A percentile compares a stretch with the other conserved stretches of the same genome.
These are phyloP conservation scores for Gallinago media DNA, from an alignment of 2,113 vertebrate genomes.

Conservation along the genomic window DNA sequence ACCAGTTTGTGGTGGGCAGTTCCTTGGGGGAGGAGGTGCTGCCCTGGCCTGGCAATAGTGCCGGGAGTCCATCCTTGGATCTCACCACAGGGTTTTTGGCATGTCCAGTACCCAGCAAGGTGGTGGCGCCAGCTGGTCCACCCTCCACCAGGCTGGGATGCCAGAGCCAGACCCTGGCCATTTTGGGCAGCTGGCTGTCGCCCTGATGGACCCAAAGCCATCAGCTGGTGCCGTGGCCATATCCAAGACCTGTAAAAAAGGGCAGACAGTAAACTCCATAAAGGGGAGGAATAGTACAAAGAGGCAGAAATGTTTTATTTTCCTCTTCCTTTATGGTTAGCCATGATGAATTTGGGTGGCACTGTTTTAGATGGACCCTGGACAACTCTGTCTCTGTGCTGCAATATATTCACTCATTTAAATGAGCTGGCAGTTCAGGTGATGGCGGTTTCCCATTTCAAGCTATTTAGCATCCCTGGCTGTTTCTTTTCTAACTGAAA, in stretches of 20 bases:
- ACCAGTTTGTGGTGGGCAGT: fast-evolving
- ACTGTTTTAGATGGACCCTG: not conserved
- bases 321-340: not conserved
- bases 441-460: not conserved
- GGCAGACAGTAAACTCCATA: not conserved
- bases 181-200: not conserved
- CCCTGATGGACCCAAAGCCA: not conserved
- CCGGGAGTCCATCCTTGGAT: fast-evolving
- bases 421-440: not conserved
- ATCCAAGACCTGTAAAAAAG: slow-evolving; percentile 29
- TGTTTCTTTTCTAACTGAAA: not conserved
- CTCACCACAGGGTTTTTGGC: not conserved
- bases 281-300: not conserved
- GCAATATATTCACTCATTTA: not conserved
- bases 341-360: not conserved
- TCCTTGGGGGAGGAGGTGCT: not conserved
- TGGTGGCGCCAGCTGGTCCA: not conserved
- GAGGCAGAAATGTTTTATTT: slow-evolving; percentile 33
- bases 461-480: not conserved
- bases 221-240: not conserved
- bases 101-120: not conserved
- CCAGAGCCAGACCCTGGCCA: not conserved
- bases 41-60: fast-evolving
- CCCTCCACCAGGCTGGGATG: not conserved
- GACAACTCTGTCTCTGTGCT: not conserved